phyloP scores from a whole-genome alignment of 2,797 vertebrate species.

The Macroramphosus scolopax region DNA sequence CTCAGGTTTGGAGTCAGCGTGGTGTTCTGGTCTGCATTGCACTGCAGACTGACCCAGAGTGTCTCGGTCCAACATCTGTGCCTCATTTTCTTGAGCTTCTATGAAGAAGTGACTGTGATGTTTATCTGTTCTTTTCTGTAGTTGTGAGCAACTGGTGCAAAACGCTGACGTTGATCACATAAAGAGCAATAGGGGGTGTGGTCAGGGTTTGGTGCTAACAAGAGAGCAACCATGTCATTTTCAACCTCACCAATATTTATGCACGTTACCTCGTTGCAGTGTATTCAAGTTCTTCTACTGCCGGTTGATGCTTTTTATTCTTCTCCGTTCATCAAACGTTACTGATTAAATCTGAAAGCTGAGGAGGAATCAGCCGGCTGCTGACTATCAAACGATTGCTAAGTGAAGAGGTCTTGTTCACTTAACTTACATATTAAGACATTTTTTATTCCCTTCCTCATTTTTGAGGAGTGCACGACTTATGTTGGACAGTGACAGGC shows the following conservation, averaged over 20 bases:
- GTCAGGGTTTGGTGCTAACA: slow-evolving; percentile 29
- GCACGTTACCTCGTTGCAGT: no score
- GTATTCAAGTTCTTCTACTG: no score
- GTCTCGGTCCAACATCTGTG: no score
- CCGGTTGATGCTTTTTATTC: no score
- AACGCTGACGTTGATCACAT: slow-evolving; percentile 20
- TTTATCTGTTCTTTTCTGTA: slow-evolving; percentile 16
- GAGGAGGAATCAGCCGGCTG: not conserved
- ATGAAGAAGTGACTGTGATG: slow-evolving; percentile 33
- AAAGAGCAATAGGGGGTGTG: slow-evolving; percentile 8
- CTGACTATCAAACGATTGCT: not conserved
- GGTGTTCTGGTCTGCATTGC: slow-evolving; percentile 41
- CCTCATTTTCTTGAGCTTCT: slow-evolving; percentile 6
- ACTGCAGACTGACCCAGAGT: slow-evolving; percentile 55
- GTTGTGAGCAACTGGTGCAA: slow-evolving; percentile 22
- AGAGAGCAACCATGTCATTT: not conserved
- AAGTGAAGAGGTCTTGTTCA: not conserved
- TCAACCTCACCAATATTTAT: no score
- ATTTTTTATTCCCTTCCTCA: slow-evolving; percentile 2
- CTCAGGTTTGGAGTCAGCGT: slow-evolving; percentile 58
- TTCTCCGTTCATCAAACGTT: no score
- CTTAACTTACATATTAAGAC: slow-evolving; percentile 8
- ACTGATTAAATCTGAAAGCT: no score
- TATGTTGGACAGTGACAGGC: slow-evolving; percentile 1
- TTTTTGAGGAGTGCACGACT: not conserved